Conservation (phyloP, 2,797 vertebrate genomes). For the Poecilia gillii region DNA sequence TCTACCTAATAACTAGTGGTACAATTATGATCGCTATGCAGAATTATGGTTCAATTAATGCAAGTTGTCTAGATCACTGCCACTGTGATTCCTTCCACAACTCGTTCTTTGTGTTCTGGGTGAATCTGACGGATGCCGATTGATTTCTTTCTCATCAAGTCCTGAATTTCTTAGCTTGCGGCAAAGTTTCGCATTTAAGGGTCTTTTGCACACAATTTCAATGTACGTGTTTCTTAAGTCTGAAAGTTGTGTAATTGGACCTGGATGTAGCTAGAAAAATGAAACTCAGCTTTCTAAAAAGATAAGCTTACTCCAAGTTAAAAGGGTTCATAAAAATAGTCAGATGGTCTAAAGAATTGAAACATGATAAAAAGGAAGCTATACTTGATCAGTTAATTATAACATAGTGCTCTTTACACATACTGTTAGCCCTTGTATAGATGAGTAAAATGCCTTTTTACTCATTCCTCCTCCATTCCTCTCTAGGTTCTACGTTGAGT, state of each 20-base stretch:
- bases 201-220: not conserved
- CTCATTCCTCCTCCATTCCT: not conserved
- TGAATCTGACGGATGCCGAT: too few species aligned
- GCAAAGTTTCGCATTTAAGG: not conserved
- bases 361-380: not conserved
- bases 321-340: not conserved
- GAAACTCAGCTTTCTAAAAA: not conserved
- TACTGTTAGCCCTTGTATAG: not conserved
- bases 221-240: not conserved
- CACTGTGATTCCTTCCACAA: not conserved
- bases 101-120: too few species aligned
- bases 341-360: not conserved
- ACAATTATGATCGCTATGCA: not conserved
- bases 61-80: not conserved
- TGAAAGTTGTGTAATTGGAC: not conserved
- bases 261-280: not conserved
- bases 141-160: not conserved
- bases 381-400: not conserved
- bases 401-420: not conserved
- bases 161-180: not conserved
- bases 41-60: not conserved
- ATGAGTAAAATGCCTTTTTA: not conserved
- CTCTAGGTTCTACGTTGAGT: not conserved
- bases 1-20: not conserved
- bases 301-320: not conserved